These are phyloP conservation scores for Heterotilapia buettikoferi DNA, from an alignment of 2,113 vertebrate species.

Conservation along the genomic window DNA sequence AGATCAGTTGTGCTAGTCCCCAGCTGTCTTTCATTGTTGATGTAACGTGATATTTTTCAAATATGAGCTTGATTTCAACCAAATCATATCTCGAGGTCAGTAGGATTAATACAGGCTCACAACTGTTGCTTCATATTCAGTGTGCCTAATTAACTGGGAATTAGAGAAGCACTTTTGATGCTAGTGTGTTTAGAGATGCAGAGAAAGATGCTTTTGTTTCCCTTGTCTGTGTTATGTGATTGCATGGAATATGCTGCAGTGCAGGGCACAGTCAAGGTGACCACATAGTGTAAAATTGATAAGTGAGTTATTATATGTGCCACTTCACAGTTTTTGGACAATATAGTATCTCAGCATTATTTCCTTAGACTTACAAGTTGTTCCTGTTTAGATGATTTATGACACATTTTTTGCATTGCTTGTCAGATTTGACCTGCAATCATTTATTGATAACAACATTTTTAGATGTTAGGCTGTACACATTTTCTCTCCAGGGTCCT, in stretches of 20 bases:
- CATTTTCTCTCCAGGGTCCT: neutral
- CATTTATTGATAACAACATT: neutral
- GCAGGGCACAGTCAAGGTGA: slow-evolving; percentile 26
- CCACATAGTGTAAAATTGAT: neutral
- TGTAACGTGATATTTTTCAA: neutral
- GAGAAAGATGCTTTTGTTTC: slow-evolving; percentile 7
- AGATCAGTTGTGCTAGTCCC: neutral
- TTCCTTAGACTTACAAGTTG: neutral
- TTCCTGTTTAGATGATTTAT: neutral
- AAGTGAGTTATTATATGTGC: neutral
- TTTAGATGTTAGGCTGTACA: neutral
- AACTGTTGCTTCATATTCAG: slow-evolving; percentile 29
- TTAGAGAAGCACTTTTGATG: neutral
- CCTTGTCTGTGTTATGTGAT: neutral
- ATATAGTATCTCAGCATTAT: neutral
- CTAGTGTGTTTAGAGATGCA: neutral
- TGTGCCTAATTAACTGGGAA: slow-evolving; percentile 34
- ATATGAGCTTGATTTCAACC: neutral
- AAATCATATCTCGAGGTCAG: slow-evolving; percentile 33
- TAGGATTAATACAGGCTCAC: slow-evolving; percentile 6
- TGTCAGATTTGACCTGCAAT: neutral
- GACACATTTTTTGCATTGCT: neutral
- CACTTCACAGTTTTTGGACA: neutral
- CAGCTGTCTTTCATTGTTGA: neutral
- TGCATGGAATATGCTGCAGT: slow-evolving; percentile 27